Evolutionary conservation across 2,113 vertebrate genomes (phyloP), one percentile per base, ranked within the genome.

Genomic region (Trichechus manatus): DNA sequence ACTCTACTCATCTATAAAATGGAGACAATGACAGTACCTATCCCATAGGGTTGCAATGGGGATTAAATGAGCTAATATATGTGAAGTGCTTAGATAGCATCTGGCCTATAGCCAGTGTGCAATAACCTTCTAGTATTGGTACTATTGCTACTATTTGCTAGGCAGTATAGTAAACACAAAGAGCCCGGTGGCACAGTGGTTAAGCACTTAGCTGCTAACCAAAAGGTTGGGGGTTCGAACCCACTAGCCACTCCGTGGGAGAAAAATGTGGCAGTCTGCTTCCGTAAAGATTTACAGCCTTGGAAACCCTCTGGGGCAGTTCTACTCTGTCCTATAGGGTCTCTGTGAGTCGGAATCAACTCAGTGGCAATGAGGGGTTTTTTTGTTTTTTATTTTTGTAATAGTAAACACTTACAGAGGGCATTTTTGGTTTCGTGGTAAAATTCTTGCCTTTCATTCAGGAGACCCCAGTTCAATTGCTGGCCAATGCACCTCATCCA

Each of bases 1-100:
- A 9, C 31, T n/a, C 27, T 78, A 74, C 23, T 14, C 23, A 15
- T 78, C 68, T 88, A 1, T 22, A 68, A 59, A 79, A 44, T 39
- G 39, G 66, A 42, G 42, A 36, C 17, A 2, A 23, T 2, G 56
- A 56, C 27, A 29, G 31, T 9, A 10, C 50, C 31, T 20, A 23
- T 22, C 44, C 70, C 39, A 0, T 3, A 36, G 68, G 64, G 70
- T 4, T 33, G 15, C 27, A 14, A 0, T 11, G 78, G 66, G 27
- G 92, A 75, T 1, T n/a, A 42, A 36, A 29, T 1, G 68, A 59
- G 39, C 50, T 5, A 3, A 5, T 1, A 1, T 0, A 6, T 9
- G 0, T 1, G 33, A 68, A 68, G 63, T 0, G 1, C 33, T 36
- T 23, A n/a, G 82, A 81, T 10, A 23, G 15, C 0, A 23, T 44